Evolutionary conservation across 2,797 vertebrate genomes (phyloP).

Genomic region (Dromococcyx pavoninus): DNA sequence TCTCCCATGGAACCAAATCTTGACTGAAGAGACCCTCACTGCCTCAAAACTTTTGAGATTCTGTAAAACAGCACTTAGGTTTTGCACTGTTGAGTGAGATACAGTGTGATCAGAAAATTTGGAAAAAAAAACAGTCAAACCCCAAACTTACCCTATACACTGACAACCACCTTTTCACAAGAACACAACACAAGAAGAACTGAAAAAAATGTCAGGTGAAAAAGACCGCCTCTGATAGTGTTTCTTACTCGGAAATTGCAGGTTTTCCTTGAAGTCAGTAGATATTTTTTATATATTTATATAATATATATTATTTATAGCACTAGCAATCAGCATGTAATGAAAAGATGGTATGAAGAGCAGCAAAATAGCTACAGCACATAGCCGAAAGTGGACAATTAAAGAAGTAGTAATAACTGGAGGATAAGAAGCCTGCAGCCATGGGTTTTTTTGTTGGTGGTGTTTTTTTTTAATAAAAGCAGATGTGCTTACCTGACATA

Average conservation of each 20-base stretch:
- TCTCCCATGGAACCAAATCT: not conserved
- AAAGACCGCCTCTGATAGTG: not conserved
- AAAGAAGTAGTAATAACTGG: not conserved
- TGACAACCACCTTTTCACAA: constrained; percentile 13
- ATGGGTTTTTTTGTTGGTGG: not conserved
- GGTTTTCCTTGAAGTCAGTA: constrained; percentile 29
- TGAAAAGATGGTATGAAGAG: not conserved
- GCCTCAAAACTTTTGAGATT: not conserved
- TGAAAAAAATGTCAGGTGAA: not conserved
- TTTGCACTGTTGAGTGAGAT: not conserved
- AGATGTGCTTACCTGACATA: constrained; percentile 11
- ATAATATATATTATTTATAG: constrained; percentile 47
- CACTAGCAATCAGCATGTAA: constrained; percentile 11
- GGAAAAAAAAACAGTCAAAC: not conserved
- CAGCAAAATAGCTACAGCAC: not conserved
- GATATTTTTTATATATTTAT: not conserved
- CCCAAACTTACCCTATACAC: not conserved
- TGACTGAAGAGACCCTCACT: not conserved
- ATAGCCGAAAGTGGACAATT: not conserved
- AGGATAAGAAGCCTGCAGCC: constrained; percentile 19
- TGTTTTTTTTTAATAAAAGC: not conserved
- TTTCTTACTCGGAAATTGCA: not conserved
- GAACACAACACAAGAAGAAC: constrained; percentile 45
- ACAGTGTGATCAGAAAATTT: not conserved
- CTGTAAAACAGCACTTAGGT: not conserved